phyloP scores from a whole-genome alignment of 2,797 vertebrate species.

The Prunella strophiata region DNA sequence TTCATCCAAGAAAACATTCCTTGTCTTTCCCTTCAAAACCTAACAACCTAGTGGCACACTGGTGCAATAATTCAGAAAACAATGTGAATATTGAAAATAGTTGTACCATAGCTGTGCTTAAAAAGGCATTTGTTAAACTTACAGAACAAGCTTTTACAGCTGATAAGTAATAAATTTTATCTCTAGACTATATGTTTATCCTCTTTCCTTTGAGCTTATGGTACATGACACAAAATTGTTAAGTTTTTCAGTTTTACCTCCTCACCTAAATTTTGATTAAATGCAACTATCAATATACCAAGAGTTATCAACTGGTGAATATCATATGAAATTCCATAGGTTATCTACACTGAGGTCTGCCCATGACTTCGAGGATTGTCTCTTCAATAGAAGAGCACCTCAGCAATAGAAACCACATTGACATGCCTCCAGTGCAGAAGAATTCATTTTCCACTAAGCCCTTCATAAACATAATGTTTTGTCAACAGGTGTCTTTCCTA shows the following conservation, averaged over 20 bases:
- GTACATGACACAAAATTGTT: neutral
- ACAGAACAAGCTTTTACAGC: neutral
- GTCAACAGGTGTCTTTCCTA: conserved; percentile 18
- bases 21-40: neutral
- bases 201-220: neutral
- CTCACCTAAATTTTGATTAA: neutral
- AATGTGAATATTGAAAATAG: neutral
- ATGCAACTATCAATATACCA: neutral
- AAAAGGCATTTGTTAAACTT: neutral
- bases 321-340: neutral
- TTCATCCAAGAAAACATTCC: neutral
- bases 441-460: neutral
- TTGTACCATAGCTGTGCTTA: neutral
- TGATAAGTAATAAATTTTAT: neutral
- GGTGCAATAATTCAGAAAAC: neutral
- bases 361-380: neutral
- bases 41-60: neutral
- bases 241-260: neutral
- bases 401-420: neutral
- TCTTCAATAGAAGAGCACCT: neutral
- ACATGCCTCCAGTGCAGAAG: neutral
- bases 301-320: neutral
- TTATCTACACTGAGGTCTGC: neutral
- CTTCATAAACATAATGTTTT: neutral
- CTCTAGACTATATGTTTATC: neutral